Evolutionary conservation across 2,797 vertebrate genomes (phyloP).

Genomic region (Clarias laeviceps): DNA sequence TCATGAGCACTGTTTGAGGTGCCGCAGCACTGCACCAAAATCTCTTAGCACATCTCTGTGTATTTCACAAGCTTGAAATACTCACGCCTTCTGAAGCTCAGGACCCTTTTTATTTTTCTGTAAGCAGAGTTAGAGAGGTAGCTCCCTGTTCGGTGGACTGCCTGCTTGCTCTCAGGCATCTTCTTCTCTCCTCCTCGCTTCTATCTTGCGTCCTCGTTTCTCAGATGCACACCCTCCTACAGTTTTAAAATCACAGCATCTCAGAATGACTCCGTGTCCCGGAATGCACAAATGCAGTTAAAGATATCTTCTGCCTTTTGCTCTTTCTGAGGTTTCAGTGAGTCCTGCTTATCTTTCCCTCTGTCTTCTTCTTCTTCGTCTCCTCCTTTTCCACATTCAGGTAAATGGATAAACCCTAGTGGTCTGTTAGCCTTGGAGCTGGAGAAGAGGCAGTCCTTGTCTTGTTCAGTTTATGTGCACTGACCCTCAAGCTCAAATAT

Average conservation of each 20-base stretch:
- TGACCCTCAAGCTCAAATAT: constrained; percentile 46
- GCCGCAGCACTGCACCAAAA: constrained; percentile 15
- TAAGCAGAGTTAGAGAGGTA: constrained; percentile 65
- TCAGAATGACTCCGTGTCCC: constrained; percentile 2
- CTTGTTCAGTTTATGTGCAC: constrained; percentile 22
- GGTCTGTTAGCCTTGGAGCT: constrained; percentile 19
- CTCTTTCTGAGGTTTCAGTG: neutral
- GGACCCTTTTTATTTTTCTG: constrained; percentile 67
- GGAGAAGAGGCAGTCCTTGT: constrained; percentile 25
- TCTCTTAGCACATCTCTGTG: neutral
- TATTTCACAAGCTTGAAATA: constrained; percentile 35
- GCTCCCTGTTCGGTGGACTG: constrained; percentile 58
- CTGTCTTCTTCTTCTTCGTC: constrained; percentile 10
- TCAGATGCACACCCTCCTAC: constrained; percentile 12
- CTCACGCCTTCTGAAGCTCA: constrained; percentile 68
- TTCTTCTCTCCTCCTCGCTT: constrained; percentile 5
- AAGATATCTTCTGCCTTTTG: neutral
- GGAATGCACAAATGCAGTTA: neutral
- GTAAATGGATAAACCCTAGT: constrained; percentile 48
- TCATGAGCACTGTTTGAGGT: neutral
- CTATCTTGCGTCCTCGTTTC: constrained; percentile 1
- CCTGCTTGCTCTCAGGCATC: constrained; percentile 63
- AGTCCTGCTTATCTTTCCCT: constrained; percentile 2
- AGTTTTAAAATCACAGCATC: neutral
- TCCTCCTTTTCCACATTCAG: constrained; percentile 29